These are phyloP conservation scores for Microctonus brassicae DNA, from an alignment of 2,888 invertebrate species.

Conservation along the genomic window DNA sequence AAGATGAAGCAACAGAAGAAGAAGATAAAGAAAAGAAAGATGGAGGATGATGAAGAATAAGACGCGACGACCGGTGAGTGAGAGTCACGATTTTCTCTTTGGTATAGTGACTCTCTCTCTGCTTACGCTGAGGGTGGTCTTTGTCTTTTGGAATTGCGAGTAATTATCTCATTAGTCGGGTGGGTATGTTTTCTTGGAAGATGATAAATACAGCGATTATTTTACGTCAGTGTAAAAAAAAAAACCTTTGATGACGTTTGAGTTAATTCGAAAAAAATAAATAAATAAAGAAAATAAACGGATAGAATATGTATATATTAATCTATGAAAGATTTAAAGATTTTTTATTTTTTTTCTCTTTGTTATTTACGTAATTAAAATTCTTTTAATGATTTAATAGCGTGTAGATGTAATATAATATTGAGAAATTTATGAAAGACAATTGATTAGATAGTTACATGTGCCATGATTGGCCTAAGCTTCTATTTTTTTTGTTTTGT, in stretches of 20 bases:
- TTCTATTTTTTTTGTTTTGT: too few species aligned
- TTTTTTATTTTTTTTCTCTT: background rate
- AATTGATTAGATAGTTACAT: too few species aligned
- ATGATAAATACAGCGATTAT: conserved; percentile 38
- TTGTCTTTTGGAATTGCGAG: conserved; percentile 37
- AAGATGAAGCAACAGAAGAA: conserved; percentile 31
- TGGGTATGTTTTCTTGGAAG: conserved; percentile 36
- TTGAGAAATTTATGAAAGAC: background rate
- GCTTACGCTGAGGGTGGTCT: conserved; percentile 24
- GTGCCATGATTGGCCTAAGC: too few species aligned
- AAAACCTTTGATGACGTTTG: background rate
- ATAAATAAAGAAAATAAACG: background rate
- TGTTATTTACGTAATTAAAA: background rate
- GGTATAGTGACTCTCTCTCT: conserved; percentile 1
- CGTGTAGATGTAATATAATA: too few species aligned
- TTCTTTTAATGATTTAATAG: background rate
- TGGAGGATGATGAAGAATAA: conserved; percentile 4
- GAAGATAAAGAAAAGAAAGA: conserved; percentile 14
- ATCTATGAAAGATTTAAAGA: background rate
- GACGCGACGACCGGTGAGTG: too few species aligned
- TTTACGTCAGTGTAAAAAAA: conserved; percentile 3
- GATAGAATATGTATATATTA: too few species aligned
- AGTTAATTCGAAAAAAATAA: background rate
- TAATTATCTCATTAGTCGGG: conserved; percentile 38
- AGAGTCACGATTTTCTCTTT: conserved; percentile 4